Evolutionary conservation across 2,888 invertebrate species (phyloP), one percentile per base, ranked within the genome.

Genomic region (Eupelmus urozonus): DNA sequence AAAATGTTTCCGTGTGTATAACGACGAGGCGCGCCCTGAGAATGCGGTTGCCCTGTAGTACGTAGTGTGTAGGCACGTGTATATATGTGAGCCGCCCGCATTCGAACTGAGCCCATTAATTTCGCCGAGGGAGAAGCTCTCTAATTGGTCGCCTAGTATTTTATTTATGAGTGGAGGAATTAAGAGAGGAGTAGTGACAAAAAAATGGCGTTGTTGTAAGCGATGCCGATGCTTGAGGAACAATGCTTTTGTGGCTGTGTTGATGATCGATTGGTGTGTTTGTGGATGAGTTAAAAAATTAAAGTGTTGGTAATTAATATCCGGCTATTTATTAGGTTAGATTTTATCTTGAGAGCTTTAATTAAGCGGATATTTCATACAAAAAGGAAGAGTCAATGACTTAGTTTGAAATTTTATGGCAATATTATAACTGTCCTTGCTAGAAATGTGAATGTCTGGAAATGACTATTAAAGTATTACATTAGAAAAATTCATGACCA

Each of bases 131-230:
- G 55, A 29, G 34, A 7, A 29, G n/a, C 42, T 51, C 25, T 23
- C 83, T 86, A 87, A 87, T 87, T 87, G 85, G 85, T 83, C 82
- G 79, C 79, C 82, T 83, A 82, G 85, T 86, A 83, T 84, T 85
- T 86, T 87, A 87, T 87, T 87, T 87, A 86, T 85, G 84, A 83
- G 82, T 23, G 4, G 23, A 45, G 20, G 57, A 45, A 73, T 65
- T 73, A 57, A 13, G 51, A 57, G n/a, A 51, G 60, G 59, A 75
- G 57, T 57, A 34, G 51, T 23, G 25, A 49, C n/a, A 60, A 60
- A 20, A 29, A 9, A 3, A 45, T 16, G n/a, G n/a, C n/a, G 20
- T 40, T 5, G 9, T 9, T 40, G 42, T 16, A 5, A 4, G n/a
- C 20, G 7, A 51, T 18, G 27, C 4, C n/a, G 16, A 18, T 23